Conservation (phyloP, 1,140 invertebrate species). For the Macrostomum lignano region DNA sequence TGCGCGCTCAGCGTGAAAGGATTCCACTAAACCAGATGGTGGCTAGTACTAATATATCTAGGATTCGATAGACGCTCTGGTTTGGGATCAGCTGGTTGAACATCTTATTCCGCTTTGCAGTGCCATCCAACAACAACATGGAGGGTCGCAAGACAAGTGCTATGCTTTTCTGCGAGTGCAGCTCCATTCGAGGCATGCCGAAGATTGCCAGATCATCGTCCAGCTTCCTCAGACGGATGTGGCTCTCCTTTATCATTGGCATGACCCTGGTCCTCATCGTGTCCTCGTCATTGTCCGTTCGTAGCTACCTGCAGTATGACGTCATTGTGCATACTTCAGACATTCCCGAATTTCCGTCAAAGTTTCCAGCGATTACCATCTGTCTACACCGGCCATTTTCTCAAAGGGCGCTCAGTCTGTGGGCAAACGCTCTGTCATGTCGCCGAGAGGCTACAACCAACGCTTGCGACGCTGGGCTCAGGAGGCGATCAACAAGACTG, state of each 20-base stretch:
- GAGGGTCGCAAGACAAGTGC: no score
- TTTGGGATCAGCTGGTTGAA: no score
- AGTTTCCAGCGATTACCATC: slow-evolving; percentile 1
- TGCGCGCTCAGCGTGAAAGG: no score
- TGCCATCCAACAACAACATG: no score
- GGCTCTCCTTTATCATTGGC: neutral
- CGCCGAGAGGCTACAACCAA: slow-evolving; percentile 3
- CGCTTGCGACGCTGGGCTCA: neutral
- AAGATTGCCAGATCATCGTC: neutral
- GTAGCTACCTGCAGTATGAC: neutral
- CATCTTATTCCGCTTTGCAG: no score
- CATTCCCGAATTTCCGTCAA: no score
- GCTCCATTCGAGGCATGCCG: neutral
- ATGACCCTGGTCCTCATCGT: neutral
- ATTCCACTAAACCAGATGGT: no score
- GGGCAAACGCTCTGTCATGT: neutral
- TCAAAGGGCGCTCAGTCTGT: neutral
- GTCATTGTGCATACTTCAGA: neutral
- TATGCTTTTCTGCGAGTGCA: neutral
- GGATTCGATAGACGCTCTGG: no score
- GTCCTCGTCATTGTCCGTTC: neutral
- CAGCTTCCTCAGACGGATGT: neutral
- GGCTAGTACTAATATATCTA: no score
- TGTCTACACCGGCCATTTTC: slow-evolving; percentile 3
- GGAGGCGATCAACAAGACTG: no score